These are phyloP conservation scores for Larimichthys polyactis DNA, from an alignment of 2,113 vertebrate species.

Conservation along the genomic window DNA sequence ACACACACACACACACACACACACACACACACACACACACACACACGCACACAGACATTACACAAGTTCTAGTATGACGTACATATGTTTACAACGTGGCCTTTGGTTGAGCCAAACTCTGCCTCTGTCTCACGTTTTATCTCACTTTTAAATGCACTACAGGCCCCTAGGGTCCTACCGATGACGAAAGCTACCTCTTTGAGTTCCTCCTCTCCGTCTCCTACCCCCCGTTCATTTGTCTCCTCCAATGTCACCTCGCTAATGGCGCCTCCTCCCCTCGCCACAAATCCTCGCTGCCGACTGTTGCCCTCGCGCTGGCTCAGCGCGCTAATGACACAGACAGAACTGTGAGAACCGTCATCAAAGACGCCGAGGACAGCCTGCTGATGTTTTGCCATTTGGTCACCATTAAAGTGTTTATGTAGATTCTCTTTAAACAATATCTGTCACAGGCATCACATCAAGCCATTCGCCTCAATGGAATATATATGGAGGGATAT, in stretches of 20 bases:
- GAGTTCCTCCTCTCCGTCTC: not conserved
- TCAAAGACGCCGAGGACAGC: constrained; percentile 36
- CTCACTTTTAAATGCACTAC: constrained; percentile 8
- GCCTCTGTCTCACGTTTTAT: constrained; percentile 27
- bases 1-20: constrained; percentile 21
- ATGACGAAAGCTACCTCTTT: constrained; percentile 25
- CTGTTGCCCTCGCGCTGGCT: constrained; percentile 31
- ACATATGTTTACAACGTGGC: constrained; percentile 51
- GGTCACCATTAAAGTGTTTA: constrained; percentile 60
- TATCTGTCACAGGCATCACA: constrained; percentile 21
- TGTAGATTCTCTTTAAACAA: constrained; percentile 55
- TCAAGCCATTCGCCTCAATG: constrained; percentile 36
- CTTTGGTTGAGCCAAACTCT: constrained; percentile 9
- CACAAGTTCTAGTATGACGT: constrained; percentile 27
- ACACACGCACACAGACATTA: constrained; percentile 9
- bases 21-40: constrained; percentile 18
- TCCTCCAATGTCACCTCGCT: constrained; percentile 46
- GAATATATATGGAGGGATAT: constrained; percentile 7
- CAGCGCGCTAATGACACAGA: constrained; percentile 35
- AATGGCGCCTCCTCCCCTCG: constrained; percentile 36
- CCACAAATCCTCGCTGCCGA: constrained; percentile 37
- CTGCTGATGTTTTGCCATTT: constrained; percentile 51
- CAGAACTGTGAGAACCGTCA: constrained; percentile 33
- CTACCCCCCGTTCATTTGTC: not conserved
- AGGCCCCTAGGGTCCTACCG: not conserved